These are phyloP conservation scores for Auanema freiburgensis DNA, from an alignment of 2,888 invertebrate species.

Conservation along the genomic window DNA sequence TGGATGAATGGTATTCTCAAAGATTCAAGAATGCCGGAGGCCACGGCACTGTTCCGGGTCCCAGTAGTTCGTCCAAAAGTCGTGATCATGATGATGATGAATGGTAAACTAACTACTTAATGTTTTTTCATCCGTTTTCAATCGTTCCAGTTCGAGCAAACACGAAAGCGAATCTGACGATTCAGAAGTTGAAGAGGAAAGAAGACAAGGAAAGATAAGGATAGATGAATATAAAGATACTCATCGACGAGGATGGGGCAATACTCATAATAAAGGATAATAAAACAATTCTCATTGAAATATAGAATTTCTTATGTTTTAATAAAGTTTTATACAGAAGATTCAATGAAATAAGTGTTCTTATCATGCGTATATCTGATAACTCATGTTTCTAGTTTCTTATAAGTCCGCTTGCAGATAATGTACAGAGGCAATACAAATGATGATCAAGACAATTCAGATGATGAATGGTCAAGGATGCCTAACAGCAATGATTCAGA, in stretches of 20 bases:
- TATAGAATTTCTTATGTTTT: not conserved
- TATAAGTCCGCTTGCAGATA: not conserved
- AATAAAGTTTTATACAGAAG: not conserved
- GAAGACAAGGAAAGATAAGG: constrained; percentile 38
- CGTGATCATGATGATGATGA: not conserved
- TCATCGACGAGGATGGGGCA: constrained; percentile 61
- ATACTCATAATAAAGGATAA: constrained; percentile 61
- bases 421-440: not conserved
- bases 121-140: too few species aligned
- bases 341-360: not conserved
- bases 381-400: not conserved
- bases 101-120: not conserved
- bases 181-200: constrained; percentile 29
- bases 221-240: constrained; percentile 61
- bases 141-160: constrained; percentile 10
- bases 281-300: too few species aligned
- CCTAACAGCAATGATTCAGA: not conserved
- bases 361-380: too few species aligned
- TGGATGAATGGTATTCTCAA: constrained; percentile 92
- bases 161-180: constrained; percentile 44
- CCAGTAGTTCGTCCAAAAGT: not conserved
- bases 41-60: not conserved
- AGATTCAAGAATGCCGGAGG: constrained; percentile 65
- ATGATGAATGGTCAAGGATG: constrained; percentile 2
- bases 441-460: constrained; percentile 15